Evolutionary conservation across 1,140 invertebrate genomes (phyloP).

Genomic region (Spodoptera litura): DNA sequence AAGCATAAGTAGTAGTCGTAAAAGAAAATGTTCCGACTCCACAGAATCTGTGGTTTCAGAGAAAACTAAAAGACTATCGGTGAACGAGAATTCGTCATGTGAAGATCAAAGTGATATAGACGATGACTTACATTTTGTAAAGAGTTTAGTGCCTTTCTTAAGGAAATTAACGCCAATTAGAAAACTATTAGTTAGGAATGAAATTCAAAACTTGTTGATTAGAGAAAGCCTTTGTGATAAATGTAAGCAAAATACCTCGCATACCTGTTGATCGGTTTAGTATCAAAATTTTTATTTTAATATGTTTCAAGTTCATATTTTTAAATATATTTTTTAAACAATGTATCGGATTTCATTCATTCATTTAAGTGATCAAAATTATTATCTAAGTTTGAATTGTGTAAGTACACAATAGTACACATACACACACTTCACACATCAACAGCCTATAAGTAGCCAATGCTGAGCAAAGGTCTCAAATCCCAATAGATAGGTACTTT

Average conservation of each 20-base stretch:
- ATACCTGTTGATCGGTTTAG: not conserved
- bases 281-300: too few relatives aligned
- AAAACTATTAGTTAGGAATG: constrained; percentile 19
- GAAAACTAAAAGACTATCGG: not conserved
- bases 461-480: too few relatives aligned
- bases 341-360: too few relatives aligned
- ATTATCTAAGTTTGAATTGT: too few relatives aligned
- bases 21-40: not conserved
- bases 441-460: too few relatives aligned
- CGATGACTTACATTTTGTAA: constrained; percentile 20
- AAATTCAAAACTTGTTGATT: constrained; percentile 17
- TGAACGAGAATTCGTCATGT: not conserved
- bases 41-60: not conserved
- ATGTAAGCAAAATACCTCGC: not conserved
- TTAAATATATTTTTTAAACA: too few relatives aligned
- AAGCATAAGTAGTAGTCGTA: not conserved
- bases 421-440: too few relatives aligned
- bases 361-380: too few relatives aligned
- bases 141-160: constrained; percentile 18
- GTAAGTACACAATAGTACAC: too few relatives aligned
- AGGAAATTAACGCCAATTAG: constrained; percentile 21
- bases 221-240: constrained; percentile 29
- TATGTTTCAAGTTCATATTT: too few relatives aligned
- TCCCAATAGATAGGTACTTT: too few relatives aligned
- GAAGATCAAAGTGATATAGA: constrained; percentile 2